Conservation (phyloP, 2,888 invertebrate species). For the Pseudeuparius sepicola region DNA sequence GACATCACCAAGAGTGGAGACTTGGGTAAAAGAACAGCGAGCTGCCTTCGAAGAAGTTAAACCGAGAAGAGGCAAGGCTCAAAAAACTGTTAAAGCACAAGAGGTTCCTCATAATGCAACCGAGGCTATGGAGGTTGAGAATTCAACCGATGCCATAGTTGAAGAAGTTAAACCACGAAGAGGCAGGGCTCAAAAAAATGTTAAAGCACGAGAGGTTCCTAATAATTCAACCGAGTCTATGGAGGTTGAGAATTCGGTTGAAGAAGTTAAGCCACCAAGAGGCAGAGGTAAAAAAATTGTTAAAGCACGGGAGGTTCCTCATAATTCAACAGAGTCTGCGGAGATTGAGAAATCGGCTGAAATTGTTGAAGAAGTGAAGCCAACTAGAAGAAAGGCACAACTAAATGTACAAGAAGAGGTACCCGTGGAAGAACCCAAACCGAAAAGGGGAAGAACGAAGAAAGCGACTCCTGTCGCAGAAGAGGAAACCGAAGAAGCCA, state of each 20-base stretch:
- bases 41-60: too few species aligned
- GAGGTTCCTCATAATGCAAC: too few species aligned
- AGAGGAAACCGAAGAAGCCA: background rate
- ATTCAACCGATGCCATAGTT: background rate
- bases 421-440: too few species aligned
- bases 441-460: too few species aligned
- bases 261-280: background rate
- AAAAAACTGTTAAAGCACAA: too few species aligned
- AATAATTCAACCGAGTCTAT: background rate
- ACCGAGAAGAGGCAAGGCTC: background rate
- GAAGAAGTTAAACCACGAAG: background rate
- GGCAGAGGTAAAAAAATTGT: slow-evolving; percentile 3
- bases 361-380: background rate
- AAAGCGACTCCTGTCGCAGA: too few species aligned
- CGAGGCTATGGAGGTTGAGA: too few species aligned
- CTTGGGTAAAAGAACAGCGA: slow-evolving; percentile 25
- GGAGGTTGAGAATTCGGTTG: background rate
- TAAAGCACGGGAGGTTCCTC: too few species aligned
- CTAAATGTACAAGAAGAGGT: too few species aligned
- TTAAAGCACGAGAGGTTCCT: too few species aligned
- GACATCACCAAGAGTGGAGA: slow-evolving; percentile 21
- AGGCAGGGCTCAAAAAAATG: slow-evolving; percentile 1
- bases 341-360: background rate
- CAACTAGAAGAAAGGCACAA: too few species aligned
- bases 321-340: background rate